Evolutionary conservation across 1,140 invertebrate species (phyloP).

Genomic region (Lasaia peninsularis): DNA sequence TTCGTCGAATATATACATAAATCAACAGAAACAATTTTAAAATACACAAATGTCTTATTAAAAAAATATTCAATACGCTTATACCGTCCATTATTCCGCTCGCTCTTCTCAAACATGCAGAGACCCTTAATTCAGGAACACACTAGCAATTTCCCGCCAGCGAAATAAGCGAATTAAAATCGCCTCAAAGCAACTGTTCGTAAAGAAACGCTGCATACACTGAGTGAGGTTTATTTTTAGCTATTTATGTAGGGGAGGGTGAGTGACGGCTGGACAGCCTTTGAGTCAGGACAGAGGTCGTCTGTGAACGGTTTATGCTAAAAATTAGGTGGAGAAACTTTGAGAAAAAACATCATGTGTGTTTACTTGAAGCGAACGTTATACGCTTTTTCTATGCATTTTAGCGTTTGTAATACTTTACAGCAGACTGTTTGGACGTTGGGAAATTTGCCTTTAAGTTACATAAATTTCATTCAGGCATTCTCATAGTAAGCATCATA

Average conservation of each 20-base stretch:
- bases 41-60: neutral
- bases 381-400: constrained; percentile 16
- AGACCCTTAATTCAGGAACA: constrained; percentile 52
- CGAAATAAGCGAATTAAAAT: constrained; percentile 71
- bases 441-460: no score
- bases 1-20: no score
- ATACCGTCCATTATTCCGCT: no score
- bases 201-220: constrained; percentile 64
- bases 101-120: constrained; percentile 1
- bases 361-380: constrained; percentile 21
- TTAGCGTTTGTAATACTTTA: neutral
- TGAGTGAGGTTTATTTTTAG: constrained; percentile 51
- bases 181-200: constrained; percentile 61
- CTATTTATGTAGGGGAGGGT: constrained; percentile 42
- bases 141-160: constrained; percentile 56
- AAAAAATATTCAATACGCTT: neutral
- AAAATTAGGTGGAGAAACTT: constrained; percentile 34
- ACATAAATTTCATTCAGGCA: no score
- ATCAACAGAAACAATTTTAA: no score
- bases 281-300: constrained; percentile 43
- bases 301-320: constrained; percentile 28
- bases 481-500: no score
- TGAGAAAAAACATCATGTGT: constrained; percentile 26
- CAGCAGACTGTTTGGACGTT: no score
- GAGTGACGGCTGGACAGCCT: constrained; percentile 58